Evolutionary conservation across 2,797 vertebrate genomes (phyloP).

Genomic region (Hipposideros larvatus): DNA sequence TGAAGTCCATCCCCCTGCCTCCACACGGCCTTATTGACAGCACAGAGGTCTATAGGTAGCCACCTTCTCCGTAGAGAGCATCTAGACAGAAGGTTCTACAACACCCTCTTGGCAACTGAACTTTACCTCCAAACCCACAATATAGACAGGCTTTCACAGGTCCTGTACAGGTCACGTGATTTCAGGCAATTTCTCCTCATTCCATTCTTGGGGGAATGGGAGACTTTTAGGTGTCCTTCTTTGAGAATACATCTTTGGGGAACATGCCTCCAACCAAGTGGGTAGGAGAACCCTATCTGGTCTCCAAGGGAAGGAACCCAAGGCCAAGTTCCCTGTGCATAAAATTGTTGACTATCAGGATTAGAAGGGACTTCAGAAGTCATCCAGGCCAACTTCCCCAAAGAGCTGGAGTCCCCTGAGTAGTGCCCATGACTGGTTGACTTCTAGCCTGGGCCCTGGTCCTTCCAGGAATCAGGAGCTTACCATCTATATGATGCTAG

Average conservation of each 20-base stretch:
- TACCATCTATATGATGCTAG: not conserved
- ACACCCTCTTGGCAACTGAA: not conserved
- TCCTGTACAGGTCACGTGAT: not conserved
- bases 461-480: not conserved
- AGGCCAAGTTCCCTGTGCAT: not conserved
- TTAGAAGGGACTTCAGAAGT: not conserved
- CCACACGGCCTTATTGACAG: not conserved
- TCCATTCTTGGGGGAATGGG: not conserved
- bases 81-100: not conserved
- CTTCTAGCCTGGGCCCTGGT: not conserved
- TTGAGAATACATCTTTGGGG: not conserved
- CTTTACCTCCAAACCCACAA: not conserved
- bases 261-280: not conserved
- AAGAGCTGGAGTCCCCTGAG: not conserved
- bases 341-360: not conserved
- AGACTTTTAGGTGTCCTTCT: not conserved
- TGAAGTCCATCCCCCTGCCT: not conserved
- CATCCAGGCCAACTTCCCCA: not conserved
- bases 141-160: not conserved
- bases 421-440: not conserved
- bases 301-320: conserved; percentile 41
- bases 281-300: conserved; percentile 23
- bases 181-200: not conserved
- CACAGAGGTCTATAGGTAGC: not conserved
- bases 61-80: not conserved